Evolutionary conservation across 2,797 vertebrate genomes (phyloP).

Genomic region (Pipistrellus pipistrellus): DNA sequence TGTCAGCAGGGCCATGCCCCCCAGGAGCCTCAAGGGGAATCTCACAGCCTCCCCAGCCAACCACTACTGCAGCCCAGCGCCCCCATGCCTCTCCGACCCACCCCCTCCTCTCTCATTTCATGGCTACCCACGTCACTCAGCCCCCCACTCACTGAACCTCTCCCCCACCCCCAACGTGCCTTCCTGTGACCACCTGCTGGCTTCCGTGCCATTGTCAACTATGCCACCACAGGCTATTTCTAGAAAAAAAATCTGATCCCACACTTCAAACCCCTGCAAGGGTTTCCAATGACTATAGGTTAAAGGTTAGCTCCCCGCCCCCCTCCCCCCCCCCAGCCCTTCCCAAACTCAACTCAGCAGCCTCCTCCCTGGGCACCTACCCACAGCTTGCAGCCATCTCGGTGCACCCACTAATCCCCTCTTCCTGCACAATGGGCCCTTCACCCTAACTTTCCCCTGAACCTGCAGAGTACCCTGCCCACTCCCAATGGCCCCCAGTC

Average conservation of each 20-base stretch:
- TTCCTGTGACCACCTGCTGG: neutral
- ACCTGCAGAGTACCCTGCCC: neutral
- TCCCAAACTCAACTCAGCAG: neutral
- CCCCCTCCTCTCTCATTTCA: neutral
- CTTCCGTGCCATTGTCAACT: neutral
- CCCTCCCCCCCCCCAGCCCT: too few species aligned
- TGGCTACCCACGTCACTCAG: neutral
- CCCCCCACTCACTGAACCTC: rapidly evolving
- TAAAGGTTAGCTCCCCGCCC: neutral
- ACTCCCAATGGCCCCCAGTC: neutral
- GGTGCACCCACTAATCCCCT: neutral
- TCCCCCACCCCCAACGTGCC: rapidly evolving
- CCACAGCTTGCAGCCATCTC: neutral
- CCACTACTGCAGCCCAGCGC: neutral
- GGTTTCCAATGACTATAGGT: neutral
- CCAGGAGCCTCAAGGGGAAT: neutral
- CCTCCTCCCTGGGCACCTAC: neutral
- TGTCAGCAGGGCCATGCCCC: neutral
- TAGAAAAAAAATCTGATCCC: slow-evolving; percentile 26
- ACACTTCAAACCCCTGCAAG: neutral
- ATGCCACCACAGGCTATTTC: neutral
- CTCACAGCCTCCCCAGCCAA: neutral
- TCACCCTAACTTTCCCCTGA: neutral
- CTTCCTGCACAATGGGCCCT: neutral
- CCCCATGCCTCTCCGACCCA: neutral